These are phyloP conservation scores for Peromyscus leucopus DNA, from an alignment of 2,113 vertebrate genomes.

Conservation along the genomic window DNA sequence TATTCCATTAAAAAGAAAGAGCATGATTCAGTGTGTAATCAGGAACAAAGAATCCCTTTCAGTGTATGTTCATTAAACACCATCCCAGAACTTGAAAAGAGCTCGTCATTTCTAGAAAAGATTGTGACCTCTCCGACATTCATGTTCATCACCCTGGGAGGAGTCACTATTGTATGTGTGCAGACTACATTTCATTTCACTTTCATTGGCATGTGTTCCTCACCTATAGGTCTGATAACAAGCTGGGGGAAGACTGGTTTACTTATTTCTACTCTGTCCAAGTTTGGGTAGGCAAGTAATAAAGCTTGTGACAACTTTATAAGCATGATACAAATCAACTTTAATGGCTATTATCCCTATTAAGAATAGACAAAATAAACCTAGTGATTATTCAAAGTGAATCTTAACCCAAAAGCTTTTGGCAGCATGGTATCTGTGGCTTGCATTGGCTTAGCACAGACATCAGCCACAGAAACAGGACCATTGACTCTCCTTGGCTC, in stretches of 20 bases:
- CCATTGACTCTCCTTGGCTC: neutral
- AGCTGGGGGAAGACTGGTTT: neutral
- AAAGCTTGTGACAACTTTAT: neutral
- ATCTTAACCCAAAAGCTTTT: neutral
- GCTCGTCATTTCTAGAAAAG: neutral
- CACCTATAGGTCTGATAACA: neutral
- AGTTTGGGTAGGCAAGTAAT: neutral
- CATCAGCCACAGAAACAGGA: neutral
- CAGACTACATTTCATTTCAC: neutral
- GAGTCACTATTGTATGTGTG: neutral
- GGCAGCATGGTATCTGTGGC: neutral
- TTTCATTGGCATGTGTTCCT: neutral
- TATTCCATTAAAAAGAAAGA: neutral
- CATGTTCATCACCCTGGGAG: neutral
- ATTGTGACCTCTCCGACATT: neutral
- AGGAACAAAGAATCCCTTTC: neutral
- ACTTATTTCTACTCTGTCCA: neutral
- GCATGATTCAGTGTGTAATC: neutral
- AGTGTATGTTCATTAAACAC: neutral
- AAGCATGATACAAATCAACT: neutral
- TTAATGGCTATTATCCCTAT: neutral
- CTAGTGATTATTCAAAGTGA: neutral
- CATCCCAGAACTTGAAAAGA: slow-evolving; percentile 3
- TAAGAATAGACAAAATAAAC: neutral
- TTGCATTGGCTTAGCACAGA: neutral